These are phyloP conservation scores for Limnephilus lunatus DNA, from an alignment of 2,888 invertebrate species.

Conservation along the genomic window DNA sequence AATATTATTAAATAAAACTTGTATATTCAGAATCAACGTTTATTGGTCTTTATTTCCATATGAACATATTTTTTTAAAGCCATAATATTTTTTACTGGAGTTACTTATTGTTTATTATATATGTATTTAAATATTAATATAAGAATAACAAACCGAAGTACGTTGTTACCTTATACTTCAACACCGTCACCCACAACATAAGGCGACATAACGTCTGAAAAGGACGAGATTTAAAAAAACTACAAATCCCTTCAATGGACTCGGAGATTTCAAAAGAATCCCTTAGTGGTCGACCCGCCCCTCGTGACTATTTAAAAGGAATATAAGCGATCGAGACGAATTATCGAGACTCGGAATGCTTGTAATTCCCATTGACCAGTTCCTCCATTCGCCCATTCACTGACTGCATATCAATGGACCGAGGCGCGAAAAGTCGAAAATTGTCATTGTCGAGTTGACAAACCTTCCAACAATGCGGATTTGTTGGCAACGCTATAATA, in stretches of 20 bases:
- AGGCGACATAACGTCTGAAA: conserved; percentile 55
- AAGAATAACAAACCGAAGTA: no score
- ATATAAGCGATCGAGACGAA: conserved; percentile 59
- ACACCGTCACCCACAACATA: conserved; percentile 18
- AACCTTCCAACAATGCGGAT: conserved; percentile 42
- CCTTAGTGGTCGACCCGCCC: conserved; percentile 52
- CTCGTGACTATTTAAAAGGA: conserved; percentile 53
- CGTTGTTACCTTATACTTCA: not conserved
- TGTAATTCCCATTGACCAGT: conserved; percentile 30
- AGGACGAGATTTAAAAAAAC: not conserved
- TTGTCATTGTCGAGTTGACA: conserved; percentile 37
- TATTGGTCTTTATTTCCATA: no score
- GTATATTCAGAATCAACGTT: no score
- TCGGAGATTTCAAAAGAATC: not conserved
- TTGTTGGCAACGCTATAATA: not conserved
- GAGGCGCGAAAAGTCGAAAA: conserved; percentile 35
- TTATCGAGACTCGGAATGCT: conserved; percentile 27
- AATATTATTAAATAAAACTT: no score
- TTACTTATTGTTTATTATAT: no score
- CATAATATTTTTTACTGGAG: no score
- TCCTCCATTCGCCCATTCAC: conserved; percentile 24
- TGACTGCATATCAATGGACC: conserved; percentile 25
- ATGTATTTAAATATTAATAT: no score
- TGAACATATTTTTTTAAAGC: no score
- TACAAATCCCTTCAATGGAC: conserved; percentile 30